Base-by-base conservation (phyloP, 2,113 vertebrate genomes). In the Hippocampus comes region DNA sequence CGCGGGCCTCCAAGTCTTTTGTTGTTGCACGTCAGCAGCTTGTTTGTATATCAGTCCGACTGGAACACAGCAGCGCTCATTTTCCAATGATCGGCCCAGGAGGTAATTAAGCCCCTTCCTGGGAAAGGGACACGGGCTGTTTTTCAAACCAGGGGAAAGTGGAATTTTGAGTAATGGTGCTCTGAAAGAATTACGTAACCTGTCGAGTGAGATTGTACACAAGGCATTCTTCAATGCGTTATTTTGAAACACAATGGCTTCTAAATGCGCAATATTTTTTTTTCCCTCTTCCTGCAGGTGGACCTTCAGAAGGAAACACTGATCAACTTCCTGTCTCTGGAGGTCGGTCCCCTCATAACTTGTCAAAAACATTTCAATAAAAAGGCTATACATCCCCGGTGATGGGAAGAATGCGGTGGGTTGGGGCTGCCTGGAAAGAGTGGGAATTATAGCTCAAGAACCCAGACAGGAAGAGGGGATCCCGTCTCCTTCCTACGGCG, bases 241-340 rank as follows among this genome's bases (percentile, higher is more conserved):
- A 34, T 63, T 65, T 60, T 1, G 10, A 14, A n/a, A 34, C 14
- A 42, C 27, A n/a, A 23, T 63, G 49, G 51, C 70, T 7, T 60
- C 23, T 9, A 27, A 48, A 66, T 89, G 81, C 89, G 71, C 25
- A 27, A 76, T 41, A 76, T 41, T 71, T 76, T 79, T 34, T 6
- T 85, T 89, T 1, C 34, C 34, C 5, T 38, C 34, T 41, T 82
- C 64, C 70, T 66, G 1, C 89, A 98, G 97, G 96, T 99, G 78
- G 96, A 99, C 90, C 89, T 99, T 72, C 91, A 93, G 77, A 99
- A 95, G 93, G 96, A 97, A 94, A 95, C 94, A 0, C 86, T 98
- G 89, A 88, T 95, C 90, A 94, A 95, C 89, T 97, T 98, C 90
- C 91, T 98, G 82, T 94, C 94, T 23, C 83, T 98, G 81, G 95